A percentile compares a stretch with the other conserved stretches of the same genome.
Evolutionary conservation across 2,797 vertebrate species (phyloP).

Genomic region (Pteronotus mesoamericanus): DNA sequence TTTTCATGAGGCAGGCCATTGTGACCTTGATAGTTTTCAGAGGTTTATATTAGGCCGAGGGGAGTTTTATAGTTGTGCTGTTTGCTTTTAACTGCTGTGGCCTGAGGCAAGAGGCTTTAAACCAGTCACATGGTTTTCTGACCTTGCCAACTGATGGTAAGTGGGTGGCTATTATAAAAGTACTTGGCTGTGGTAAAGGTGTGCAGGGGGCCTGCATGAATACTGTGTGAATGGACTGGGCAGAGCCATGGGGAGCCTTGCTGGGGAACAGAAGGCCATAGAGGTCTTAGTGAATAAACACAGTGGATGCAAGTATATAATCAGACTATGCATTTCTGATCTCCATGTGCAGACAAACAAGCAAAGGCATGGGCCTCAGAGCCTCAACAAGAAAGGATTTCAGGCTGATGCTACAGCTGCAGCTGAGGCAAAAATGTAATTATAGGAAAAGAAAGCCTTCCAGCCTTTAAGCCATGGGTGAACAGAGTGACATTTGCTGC

Average conservation of each 20-base stretch:
- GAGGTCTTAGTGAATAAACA: neutral
- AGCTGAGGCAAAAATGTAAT: neutral
- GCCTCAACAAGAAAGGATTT: neutral
- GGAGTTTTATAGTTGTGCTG: constrained; percentile 18
- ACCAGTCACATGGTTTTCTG: constrained; percentile 10
- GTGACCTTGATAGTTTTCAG: constrained; percentile 27
- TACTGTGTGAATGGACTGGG: neutral
- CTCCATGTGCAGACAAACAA: neutral
- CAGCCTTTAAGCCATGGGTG: neutral
- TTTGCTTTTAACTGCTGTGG: constrained; percentile 42
- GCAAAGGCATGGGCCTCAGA: neutral
- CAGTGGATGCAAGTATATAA: neutral
- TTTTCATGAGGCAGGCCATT: neutral
- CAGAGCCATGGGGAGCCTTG: neutral
- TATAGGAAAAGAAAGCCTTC: neutral
- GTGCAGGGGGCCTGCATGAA: neutral
- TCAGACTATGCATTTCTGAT: neutral
- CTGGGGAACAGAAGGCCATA: too few species aligned
- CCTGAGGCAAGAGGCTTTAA: constrained; percentile 12
- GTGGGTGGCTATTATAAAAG: neutral
- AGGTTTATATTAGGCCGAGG: neutral
- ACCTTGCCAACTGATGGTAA: neutral
- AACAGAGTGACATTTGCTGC: neutral
- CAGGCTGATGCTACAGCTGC: neutral
- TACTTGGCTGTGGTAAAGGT: neutral